These are phyloP conservation scores for Macrosiphum euphorbiae DNA, from an alignment of 2,888 invertebrate species.

Conservation along the genomic window DNA sequence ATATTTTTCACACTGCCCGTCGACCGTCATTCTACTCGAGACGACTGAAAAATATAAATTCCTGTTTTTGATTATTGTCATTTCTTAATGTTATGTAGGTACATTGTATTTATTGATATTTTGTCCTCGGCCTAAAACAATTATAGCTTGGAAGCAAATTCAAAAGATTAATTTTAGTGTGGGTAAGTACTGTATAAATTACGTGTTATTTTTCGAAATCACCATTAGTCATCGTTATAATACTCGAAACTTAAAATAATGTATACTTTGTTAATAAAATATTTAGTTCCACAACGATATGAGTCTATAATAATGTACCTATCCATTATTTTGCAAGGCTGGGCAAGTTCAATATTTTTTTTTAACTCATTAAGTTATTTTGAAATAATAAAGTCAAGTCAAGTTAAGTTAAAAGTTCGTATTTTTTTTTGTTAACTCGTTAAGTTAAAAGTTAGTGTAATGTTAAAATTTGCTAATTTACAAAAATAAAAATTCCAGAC, in stretches of 20 bases:
- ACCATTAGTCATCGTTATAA: not conserved
- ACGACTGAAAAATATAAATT: not conserved
- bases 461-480: no score
- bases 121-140: not conserved
- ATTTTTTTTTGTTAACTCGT: no score
- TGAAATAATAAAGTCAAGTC: no score
- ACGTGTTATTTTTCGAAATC: not conserved
- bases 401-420: no score
- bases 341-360: no score
- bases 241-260: not conserved
- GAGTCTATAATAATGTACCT: not conserved
- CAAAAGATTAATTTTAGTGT: not conserved
- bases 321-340: no score
- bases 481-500: no score
- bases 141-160: not conserved
- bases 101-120: conserved; percentile 7
- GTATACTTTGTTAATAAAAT: not conserved
- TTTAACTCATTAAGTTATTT: no score
- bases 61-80: not conserved
- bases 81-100: not conserved
- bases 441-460: no score
- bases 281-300: not conserved
- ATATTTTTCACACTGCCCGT: not conserved
- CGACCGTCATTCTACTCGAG: not conserved
- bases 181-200: not conserved